These are phyloP conservation scores for Chironomus striatipennis DNA, from an alignment of 1,140 invertebrate species.

Conservation along the genomic window DNA sequence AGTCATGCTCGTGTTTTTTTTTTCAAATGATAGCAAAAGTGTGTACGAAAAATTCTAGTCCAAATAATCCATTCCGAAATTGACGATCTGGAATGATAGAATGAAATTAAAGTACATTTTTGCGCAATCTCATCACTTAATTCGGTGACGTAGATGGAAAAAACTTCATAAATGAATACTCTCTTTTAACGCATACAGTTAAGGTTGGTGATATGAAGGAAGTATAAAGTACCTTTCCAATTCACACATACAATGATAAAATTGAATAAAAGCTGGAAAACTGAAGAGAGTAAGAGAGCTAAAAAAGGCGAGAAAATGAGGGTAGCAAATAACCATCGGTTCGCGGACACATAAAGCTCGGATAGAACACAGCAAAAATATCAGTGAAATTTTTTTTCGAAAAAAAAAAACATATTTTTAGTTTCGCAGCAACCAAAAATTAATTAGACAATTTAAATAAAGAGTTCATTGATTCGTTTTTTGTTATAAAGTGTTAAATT, in stretches of 20 bases:
- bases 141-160: neutral
- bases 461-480: constrained; percentile 17
- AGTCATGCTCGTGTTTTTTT: too few species aligned
- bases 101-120: neutral
- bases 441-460: constrained; percentile 16
- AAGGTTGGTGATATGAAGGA: neutral
- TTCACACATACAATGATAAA: neutral
- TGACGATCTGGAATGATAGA: neutral
- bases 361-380: neutral
- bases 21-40: too few species aligned
- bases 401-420: constrained; percentile 23
- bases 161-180: neutral
- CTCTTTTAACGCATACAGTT: neutral
- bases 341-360: neutral
- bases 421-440: constrained; percentile 17
- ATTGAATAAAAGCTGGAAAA: constrained; percentile 7
- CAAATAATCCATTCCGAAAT: neutral
- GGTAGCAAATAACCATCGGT: constrained; percentile 18
- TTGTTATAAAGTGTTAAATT: neutral
- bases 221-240: neutral
- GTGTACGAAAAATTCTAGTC: neutral
- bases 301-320: constrained; percentile 16
- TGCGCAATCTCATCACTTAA: constrained; percentile 1
- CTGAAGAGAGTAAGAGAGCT: neutral
- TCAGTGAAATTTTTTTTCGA: constrained; percentile 21